Base-by-base conservation (phyloP, 2,113 vertebrate species). In the Pomatorhinus ruficollis region DNA sequence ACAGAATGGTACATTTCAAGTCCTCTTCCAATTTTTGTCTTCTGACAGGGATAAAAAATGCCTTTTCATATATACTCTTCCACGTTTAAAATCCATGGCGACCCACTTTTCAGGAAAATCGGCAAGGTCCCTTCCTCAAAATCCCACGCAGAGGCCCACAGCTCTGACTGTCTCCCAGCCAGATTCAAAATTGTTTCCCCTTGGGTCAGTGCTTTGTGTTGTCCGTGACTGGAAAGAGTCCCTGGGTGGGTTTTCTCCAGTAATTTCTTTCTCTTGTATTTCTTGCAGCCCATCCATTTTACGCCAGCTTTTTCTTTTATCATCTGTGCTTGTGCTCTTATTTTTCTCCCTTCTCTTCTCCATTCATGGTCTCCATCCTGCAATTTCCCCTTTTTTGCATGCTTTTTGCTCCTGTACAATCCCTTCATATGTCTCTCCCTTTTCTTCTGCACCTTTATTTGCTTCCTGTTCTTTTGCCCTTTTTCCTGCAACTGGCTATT, bases 1-100 rank as follows among this genome's bases (percentile, higher is more conserved):
- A 94, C 74, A 95, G 81, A 97, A 93, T 54, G 70, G 92, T 96
- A 94, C 80, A 96, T 90, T 97, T 97, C 93, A 95, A 97, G 85
- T 86, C 83, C 61, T 95, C 87, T 97, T 94, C 87, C 87, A 95
- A 95, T 97, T 96, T 94, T 96, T 95, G 65, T 95, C 60, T 93
- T 93, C 83, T 95, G 92, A 94, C 92, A 96, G 92, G 86, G 93
- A 93, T 92, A 93, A 96, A 93, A 97, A 93, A 78, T 85, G 91
- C 72, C 94, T 92, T 97, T 97, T 97, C 79, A 76, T 59, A 93
- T 75, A 70, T 66, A 68, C 45, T 94, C 87, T 96, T 94, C 93
- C 82, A 93, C 59, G 64, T 90, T 90, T 96, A 94, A 97, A 96
- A 96, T 56, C 86, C 91, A 94, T 91, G 86, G 93, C 0, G 79